Base-by-base conservation (phyloP, 2,888 invertebrate species). In the Amblyjoppa fuscipennis region DNA sequence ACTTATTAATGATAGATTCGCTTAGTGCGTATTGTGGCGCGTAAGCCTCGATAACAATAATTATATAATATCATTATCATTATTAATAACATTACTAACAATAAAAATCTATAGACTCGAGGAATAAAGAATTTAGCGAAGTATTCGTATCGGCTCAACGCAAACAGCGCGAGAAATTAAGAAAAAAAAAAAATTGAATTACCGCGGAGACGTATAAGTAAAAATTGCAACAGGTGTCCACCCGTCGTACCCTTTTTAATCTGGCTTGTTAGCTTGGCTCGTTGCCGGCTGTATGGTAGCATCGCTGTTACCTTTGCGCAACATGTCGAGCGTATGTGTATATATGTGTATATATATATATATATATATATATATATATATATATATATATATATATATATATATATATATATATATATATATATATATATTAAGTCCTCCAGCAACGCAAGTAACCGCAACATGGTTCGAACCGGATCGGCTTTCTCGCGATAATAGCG, bases 221-320 rank as follows among this genome's bases (percentile, higher is more conserved):
- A 56, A 56, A 56, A 56, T 56, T 56, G 56, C 56, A 56, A 56
- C 56, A 56, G 56, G 56, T 56, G 56, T 6, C 56, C 20, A 20
- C 20, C 56, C 25, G 56, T 9, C 56, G 20, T 9, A 25, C 25
- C 25, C 56, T 56, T 25, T 25, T 56, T 20, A 56, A 56, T 56
- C 20, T 25, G 56, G 56, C 56, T 56, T 20, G 56, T 56, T 56
- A 56, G 25, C 56, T 56, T 56, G 56, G 56, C 56, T 56, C 56
- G 56, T 56, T 56, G 25, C 56, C 56, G 56, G 56, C 41, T 11
- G 41, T 56, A 56, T 25, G 11, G 56, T 13, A 56, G 56, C 56
- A 25, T 25, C 25, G 25, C 56, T 56, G 25, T 56, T 56, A 25
- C 20, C 56, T 56, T 56, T 25, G 56, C 56, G 20, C 25, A 56